Base-by-base conservation (phyloP, 1,140 invertebrate genomes). In the Micrasema longulum region DNA sequence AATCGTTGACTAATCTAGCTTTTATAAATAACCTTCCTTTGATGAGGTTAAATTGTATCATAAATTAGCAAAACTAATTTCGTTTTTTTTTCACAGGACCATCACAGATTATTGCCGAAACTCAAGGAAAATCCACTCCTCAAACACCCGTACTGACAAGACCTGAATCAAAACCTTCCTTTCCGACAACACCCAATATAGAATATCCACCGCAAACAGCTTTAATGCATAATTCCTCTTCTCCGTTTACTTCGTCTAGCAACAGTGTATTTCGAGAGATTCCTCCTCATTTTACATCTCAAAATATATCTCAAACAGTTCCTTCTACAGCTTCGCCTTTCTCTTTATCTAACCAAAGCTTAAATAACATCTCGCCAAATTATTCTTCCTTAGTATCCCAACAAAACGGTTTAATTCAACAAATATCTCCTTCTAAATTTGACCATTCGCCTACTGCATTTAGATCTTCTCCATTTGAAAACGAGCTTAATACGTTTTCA, bases 81-180 rank as follows among this genome's bases (percentile, higher is more conserved):
- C n/a, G n/a, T n/a, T n/a, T 26, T 38, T 64, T 50, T 23, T 76
- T 84, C 84, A 71, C 81, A 85, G 84, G 83, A 64, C 82, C 83
- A 11, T 84, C 83, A 0, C 83, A 85, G 62, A 72, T 85, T 26
- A 74, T 83, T 18, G 76, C 82, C 12, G 82, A 84, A 67, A 74
- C 80, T 62, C 79, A 80, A 75, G 76, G 63, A 45, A 79, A 77
- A 20, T 23, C 52, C 18, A 20, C 53, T 47, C 38, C 67, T n/a
- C 12, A 47, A 36, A 31, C 53, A 11, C 50, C 67, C 35, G 20
- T 41, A 0, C 65, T 52, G 0, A 52, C 16, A 10, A 38, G 22
- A 41, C 55, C 55, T 20, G 55, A 64, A 48, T 16, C 62, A 16
- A 64, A 16, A 47, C 11, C 62, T n/a, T 47, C 41, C n/a, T 6